A percentile compares a stretch with the other conserved stretches of the same genome.
Conservation (phyloP, 2,888 invertebrate species). For the Eupithecia centaureata region DNA sequence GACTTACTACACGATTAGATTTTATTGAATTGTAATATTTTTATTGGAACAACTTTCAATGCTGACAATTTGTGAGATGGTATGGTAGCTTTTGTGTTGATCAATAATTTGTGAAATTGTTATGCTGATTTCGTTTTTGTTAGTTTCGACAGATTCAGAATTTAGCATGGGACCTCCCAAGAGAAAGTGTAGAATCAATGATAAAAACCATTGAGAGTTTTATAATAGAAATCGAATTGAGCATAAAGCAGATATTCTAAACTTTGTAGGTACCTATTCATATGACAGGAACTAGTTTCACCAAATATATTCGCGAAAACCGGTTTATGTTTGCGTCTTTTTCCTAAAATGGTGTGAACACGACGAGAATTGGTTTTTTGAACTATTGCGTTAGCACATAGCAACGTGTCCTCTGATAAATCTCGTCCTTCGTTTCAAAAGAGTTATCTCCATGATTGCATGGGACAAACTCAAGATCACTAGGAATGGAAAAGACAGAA, state of each 20-base stretch:
- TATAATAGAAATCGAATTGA: not conserved
- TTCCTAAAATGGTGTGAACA: conserved; percentile 26
- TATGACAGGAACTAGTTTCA: conserved; percentile 32
- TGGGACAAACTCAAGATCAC: not conserved
- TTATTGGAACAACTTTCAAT: conserved; percentile 20
- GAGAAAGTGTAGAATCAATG: not conserved
- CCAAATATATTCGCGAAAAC: conserved; percentile 34
- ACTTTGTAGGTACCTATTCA: conserved; percentile 12
- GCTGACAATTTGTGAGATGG: conserved; percentile 26
- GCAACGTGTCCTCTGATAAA: not conserved
- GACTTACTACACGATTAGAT: conserved; percentile 30
- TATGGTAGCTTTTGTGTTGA: conserved; percentile 10
- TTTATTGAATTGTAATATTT: conserved; percentile 32
- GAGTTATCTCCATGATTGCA: not conserved
- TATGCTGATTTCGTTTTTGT: conserved; percentile 18
- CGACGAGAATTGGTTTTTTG: conserved; percentile 26
- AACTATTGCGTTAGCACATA: conserved; percentile 11
- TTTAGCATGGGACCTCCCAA: conserved; percentile 24
- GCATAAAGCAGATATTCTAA: not conserved
- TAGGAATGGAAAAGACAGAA: not conserved
- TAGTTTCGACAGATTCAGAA: not conserved
- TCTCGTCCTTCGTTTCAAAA: not conserved
- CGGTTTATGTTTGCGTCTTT: conserved; percentile 27
- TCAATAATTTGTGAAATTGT: conserved; percentile 7
- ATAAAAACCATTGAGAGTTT: not conserved